phyloP scores from a whole-genome alignment of 2,888 invertebrate genomes.

The Phragmatobia fuliginosa region DNA sequence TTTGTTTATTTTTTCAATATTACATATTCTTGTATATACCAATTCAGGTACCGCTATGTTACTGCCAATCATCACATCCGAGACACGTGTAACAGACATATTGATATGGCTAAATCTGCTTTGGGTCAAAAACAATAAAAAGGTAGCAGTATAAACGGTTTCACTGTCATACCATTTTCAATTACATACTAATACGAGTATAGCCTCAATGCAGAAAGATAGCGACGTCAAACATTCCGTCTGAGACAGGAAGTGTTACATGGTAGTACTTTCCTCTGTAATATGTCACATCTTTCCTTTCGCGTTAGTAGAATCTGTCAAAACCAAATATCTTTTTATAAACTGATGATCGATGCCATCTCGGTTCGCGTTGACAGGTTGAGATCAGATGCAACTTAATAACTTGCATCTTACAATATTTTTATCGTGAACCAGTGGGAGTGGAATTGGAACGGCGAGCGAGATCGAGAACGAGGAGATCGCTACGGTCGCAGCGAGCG shows the following conservation, averaged over 20 bases:
- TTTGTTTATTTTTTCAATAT: too few species aligned
- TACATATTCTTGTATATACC: too few species aligned
- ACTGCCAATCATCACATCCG: neutral
- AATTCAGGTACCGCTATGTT: neutral
- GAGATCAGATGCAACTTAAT: neutral
- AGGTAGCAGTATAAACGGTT: neutral
- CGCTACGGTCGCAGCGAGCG: slow-evolving; percentile 66
- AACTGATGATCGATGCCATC: neutral
- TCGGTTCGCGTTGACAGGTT: neutral
- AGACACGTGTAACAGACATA: neutral
- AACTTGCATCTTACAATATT: neutral
- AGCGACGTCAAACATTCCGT: too few species aligned
- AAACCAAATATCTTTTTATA: neutral
- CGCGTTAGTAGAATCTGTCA: neutral
- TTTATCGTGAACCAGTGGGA: slow-evolving; percentile 69
- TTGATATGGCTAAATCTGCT: neutral
- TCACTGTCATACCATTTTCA: neutral
- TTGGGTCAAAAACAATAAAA: neutral
- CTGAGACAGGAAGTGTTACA: too few species aligned
- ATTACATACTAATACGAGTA: neutral
- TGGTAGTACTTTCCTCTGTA: too few species aligned
- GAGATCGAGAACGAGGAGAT: slow-evolving; percentile 58
- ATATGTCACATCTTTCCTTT: neutral
- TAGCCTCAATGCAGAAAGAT: too few species aligned
- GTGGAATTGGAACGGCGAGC: slow-evolving; percentile 78